Percentiles rank a stretch among this genome's conserved stretches.
These are phyloP conservation scores for Plusia festucae DNA, from an alignment of 2,888 invertebrate genomes.

Conservation along the genomic window DNA sequence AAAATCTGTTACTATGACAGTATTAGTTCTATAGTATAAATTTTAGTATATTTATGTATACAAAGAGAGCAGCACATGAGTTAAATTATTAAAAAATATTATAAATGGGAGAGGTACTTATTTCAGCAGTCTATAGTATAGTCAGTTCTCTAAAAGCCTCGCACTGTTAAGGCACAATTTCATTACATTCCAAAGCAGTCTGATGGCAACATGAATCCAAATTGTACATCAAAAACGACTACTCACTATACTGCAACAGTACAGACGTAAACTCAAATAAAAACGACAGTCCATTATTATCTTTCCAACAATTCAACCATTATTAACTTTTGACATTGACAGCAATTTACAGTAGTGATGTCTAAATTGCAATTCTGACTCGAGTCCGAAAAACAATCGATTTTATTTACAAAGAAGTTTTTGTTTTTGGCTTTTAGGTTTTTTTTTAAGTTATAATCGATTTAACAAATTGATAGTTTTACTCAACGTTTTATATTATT, in stretches of 20 bases:
- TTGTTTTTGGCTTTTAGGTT: too few species aligned
- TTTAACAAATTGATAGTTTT: too few species aligned
- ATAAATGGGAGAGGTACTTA: conserved; percentile 6
- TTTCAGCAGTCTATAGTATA: conserved; percentile 10
- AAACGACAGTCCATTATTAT: too few species aligned
- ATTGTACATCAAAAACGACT: conserved; percentile 15
- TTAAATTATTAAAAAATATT: conserved; percentile 10
- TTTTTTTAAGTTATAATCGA: too few species aligned
- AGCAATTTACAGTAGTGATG: too few species aligned
- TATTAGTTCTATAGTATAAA: not conserved
- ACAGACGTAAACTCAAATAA: not conserved
- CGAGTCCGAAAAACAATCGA: too few species aligned
- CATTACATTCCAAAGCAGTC: conserved; percentile 32
- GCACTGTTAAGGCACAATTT: conserved; percentile 39
- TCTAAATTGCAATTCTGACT: too few species aligned
- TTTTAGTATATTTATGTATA: not conserved
- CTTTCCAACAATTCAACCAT: too few species aligned
- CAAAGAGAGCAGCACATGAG: conserved; percentile 27
- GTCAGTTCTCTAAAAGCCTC: conserved; percentile 20
- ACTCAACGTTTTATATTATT: too few species aligned
- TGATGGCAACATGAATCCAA: conserved; percentile 10
- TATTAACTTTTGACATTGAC: too few species aligned
- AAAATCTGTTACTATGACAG: not conserved
- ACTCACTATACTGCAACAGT: not conserved
- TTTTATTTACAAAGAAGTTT: too few species aligned